Base-by-base conservation (phyloP, 92 coral and sea anemone species). In the Parazoanthus darwini region DNA sequence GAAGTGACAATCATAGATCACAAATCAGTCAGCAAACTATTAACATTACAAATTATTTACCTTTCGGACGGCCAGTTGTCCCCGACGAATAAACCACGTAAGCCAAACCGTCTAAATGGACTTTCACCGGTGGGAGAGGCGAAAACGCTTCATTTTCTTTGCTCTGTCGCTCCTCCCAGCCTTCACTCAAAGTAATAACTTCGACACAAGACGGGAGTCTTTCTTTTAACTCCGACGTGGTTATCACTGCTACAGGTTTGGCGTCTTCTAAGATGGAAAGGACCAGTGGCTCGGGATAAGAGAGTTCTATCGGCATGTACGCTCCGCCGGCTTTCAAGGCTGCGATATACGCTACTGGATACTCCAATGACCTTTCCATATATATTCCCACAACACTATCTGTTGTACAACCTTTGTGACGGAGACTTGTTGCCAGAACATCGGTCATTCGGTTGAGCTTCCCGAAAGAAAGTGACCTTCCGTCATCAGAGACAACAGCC, bases 41-140 rank as follows among this genome's bases (percentile, higher is more conserved):
- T 59, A 11, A n/a, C 0, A 39, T 13, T 14, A 23, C 1, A 66
- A 77, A 39, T 59, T 37, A 46, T 65, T 84, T 90, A 95, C 98
- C 98, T 93, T 95, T 95, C 4, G 98, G 98, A 13, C 90, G 86
- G 14, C 98, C 98, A 8, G 98, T 95, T 26, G 98, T 95, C 3
- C 98, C 98, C n/a, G 98, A 95, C 1, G 98, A 95, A 77, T 95
- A 95, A 42, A 95, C 98, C 4, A 95, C 88, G 74, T 95, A 95
- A 0, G 98, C 98, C 68, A 95, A 81, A 79, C 93, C 96, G 85
- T 93, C 98, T 14, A 93, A 79, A 16, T 81, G 68, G 5, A 93
- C 89, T 44, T 82, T 73, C 25, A 90, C 83, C 43, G 93, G 90
- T 23, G 81, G 83, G 26, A 89, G 33, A 13, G 86, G 89, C 23